Conservation (phyloP, 2,797 vertebrate genomes). For the Spinibarbus caldwelli region DNA sequence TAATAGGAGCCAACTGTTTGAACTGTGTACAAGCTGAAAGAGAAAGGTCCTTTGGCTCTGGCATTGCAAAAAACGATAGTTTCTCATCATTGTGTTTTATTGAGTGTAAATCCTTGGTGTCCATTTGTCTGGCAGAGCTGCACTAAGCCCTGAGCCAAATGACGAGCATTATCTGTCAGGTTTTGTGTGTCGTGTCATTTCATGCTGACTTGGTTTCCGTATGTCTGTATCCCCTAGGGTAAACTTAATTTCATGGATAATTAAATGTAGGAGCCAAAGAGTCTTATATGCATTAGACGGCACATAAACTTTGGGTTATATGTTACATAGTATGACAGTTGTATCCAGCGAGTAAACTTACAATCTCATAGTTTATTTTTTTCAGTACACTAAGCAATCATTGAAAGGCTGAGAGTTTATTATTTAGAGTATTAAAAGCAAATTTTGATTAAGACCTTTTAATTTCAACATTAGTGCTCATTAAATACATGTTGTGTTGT, state of each 20-base stretch:
- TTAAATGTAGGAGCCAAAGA: slow-evolving; percentile 19
- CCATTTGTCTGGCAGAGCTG: slow-evolving; percentile 41
- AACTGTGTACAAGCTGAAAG: slow-evolving; percentile 20
- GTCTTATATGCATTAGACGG: slow-evolving; percentile 44
- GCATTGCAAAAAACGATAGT: background rate
- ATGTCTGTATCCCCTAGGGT: slow-evolving; percentile 34
- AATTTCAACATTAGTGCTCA: slow-evolving; percentile 8
- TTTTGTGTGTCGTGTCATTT: slow-evolving; percentile 63
- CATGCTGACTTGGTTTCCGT: slow-evolving; percentile 61
- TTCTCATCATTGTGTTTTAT: slow-evolving; percentile 42
- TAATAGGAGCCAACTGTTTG: slow-evolving; percentile 13
- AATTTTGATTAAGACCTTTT: background rate
- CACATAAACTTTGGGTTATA: slow-evolving; percentile 5
- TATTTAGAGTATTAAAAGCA: background rate
- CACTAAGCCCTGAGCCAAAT: slow-evolving; percentile 33
- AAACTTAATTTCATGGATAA: slow-evolving; percentile 62
- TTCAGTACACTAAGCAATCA: background rate
- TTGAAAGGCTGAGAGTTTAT: background rate
- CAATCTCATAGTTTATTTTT: background rate
- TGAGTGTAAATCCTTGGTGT: slow-evolving; percentile 47
- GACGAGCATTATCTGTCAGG: slow-evolving; percentile 32
- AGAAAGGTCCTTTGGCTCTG: slow-evolving; percentile 22
- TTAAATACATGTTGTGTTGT: background rate
- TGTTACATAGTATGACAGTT: background rate
- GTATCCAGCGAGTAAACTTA: background rate